A percentile compares a stretch with the other conserved stretches of the same genome.
These are phyloP conservation scores for Macroglossus sobrinus DNA, from an alignment of 2,113 vertebrate species.

Conservation along the genomic window DNA sequence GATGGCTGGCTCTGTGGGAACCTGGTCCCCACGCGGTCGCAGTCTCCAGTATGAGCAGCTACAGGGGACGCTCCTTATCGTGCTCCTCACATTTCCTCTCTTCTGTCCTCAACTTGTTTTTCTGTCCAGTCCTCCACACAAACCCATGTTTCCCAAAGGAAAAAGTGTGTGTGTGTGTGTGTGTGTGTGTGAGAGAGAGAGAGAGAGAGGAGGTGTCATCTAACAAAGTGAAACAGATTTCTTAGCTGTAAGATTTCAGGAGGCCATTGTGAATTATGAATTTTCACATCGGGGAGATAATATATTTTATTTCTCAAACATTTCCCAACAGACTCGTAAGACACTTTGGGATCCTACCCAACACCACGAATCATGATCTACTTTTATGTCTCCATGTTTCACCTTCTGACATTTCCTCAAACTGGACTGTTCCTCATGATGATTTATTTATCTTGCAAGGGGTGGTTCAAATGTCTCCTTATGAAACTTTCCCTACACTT, in stretches of 20 bases:
- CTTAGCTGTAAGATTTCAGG: background rate
- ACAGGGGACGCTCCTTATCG: background rate
- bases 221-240: background rate
- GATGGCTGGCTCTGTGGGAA: background rate
- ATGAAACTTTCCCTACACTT: background rate
- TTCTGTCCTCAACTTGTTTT: background rate
- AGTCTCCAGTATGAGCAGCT: background rate
- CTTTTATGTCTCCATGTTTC: background rate
- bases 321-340: background rate
- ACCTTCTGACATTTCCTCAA: background rate
- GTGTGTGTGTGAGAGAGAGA: too few relatives aligned
- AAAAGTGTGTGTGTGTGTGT: background rate
- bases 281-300: background rate
- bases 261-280: background rate
- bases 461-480: background rate
- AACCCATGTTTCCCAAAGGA: background rate
- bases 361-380: background rate
- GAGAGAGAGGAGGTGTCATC: background rate
- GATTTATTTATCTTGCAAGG: background rate
- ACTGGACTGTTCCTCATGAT: background rate
- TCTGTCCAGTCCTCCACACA: background rate
- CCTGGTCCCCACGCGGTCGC: rapidly evolving
- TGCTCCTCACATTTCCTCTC: background rate
- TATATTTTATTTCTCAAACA: background rate
- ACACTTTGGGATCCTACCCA: background rate